Percentiles rank a stretch among this genome's conserved stretches.
Conservation (phyloP, 2,888 invertebrate genomes). For the Brassicogethes aeneus region DNA sequence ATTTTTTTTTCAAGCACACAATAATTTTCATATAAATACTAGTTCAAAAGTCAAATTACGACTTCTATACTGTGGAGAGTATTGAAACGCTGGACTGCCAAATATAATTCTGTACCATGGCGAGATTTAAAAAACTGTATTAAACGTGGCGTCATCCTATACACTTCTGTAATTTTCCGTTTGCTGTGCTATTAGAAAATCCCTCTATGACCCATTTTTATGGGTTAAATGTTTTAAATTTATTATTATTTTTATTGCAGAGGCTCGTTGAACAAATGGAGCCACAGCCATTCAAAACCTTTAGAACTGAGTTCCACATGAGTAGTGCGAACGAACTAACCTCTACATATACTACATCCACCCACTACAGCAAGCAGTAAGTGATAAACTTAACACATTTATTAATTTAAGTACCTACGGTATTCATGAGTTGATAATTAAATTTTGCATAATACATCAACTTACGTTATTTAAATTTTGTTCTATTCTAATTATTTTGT, state of each 20-base stretch:
- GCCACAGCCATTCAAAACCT: constrained; percentile 64
- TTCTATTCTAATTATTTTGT: too few species aligned
- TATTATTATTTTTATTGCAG: constrained; percentile 40
- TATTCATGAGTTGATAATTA: background rate
- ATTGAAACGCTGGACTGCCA: too few species aligned
- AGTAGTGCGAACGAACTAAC: constrained; percentile 55
- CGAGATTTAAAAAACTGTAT: too few species aligned
- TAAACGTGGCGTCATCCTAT: too few species aligned
- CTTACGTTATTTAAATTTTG: background rate
- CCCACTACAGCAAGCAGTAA: constrained; percentile 57
- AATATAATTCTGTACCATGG: too few species aligned
- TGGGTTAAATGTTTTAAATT: constrained; percentile 4
- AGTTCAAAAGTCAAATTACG: too few species aligned
- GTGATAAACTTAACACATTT: constrained; percentile 37
- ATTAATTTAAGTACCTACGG: background rate
- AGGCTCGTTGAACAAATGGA: constrained; percentile 60
- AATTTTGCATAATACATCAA: background rate
- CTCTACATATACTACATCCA: constrained; percentile 51
- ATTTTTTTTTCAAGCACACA: too few species aligned
- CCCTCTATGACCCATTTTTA: too few species aligned
- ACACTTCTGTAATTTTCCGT: too few species aligned
- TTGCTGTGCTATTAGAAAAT: too few species aligned
- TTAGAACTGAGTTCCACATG: constrained; percentile 75
- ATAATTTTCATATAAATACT: too few species aligned
- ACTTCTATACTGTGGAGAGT: too few species aligned